These are phyloP conservation scores for Leptinotarsa juncta DNA, from an alignment of 2,888 invertebrate species.

Conservation along the genomic window DNA sequence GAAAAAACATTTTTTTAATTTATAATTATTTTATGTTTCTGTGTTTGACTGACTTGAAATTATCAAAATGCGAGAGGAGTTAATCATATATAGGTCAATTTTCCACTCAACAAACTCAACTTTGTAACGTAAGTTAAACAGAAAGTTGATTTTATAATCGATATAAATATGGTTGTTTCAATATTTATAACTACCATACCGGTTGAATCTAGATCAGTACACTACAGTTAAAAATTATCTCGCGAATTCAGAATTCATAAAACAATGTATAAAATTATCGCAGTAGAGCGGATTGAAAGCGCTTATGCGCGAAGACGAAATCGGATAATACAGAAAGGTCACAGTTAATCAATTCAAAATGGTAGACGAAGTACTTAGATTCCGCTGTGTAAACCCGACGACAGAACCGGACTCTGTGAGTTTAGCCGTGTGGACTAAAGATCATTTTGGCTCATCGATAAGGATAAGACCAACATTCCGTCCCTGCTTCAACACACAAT, in stretches of 20 bases:
- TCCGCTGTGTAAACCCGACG: conserved; percentile 1
- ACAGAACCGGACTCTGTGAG: too few species aligned
- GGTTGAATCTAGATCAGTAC: conserved; percentile 17
- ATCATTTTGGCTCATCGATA: too few species aligned
- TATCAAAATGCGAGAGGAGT: too few species aligned
- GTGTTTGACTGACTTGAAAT: too few species aligned
- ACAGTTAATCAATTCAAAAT: conserved; percentile 46
- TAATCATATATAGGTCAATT: too few species aligned
- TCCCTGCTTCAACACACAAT: too few species aligned
- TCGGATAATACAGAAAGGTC: conserved; percentile 34
- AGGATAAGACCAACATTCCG: too few species aligned
- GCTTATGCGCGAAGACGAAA: conserved; percentile 14
- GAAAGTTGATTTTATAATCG: neutral
- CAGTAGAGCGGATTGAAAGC: conserved; percentile 1
- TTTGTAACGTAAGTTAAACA: too few species aligned
- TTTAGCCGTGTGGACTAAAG: too few species aligned
- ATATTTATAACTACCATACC: conserved; percentile 13
- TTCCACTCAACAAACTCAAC: too few species aligned
- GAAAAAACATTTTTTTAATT: too few species aligned
- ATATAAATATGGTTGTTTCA: neutral
- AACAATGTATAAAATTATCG: conserved; percentile 16
- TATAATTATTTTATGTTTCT: too few species aligned
- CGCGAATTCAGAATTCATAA: conserved; percentile 4
- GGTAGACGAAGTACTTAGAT: conserved; percentile 28
- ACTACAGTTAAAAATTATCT: conserved; percentile 11